A percentile compares a stretch with the other conserved stretches of the same genome.
phyloP scores from a whole-genome alignment of 2,888 invertebrate genomes.

The Eucera pruinosa region DNA sequence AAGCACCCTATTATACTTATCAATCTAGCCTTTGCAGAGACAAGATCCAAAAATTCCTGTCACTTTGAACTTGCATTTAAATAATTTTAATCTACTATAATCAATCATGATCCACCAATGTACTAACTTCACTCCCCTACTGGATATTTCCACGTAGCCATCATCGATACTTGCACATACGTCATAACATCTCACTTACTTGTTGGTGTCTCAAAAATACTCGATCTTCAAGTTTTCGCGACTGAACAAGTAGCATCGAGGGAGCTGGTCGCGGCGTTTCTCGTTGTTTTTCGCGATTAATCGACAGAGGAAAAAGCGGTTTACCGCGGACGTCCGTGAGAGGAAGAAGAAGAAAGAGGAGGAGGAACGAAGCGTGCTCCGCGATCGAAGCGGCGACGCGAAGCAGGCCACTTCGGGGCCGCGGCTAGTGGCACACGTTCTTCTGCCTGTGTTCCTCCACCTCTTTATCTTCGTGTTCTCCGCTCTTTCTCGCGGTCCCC shows the following conservation, averaged over 20 bases:
- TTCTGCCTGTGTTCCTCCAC: conserved; percentile 53
- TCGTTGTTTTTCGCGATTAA: conserved; percentile 70
- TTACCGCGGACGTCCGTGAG: conserved; percentile 60
- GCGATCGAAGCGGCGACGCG: conserved; percentile 77
- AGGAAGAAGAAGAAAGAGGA: conserved; percentile 29
- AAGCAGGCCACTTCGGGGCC: conserved; percentile 79
- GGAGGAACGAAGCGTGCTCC: conserved; percentile 51
- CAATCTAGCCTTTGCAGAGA: neutral
- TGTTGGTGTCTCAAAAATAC: no score
- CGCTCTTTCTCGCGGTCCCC: conserved; percentile 29
- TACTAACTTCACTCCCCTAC: no score
- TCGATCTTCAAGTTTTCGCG: neutral
- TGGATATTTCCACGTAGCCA: neutral
- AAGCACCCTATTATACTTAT: neutral
- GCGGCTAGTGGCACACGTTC: conserved; percentile 78
- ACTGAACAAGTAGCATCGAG: conserved; percentile 39
- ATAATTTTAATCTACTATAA: no score
- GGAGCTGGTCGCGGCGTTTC: conserved; percentile 34
- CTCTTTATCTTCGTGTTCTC: conserved; percentile 4
- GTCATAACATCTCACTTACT: no score
- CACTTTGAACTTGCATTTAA: no score
- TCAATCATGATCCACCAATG: no score
- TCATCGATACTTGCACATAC: neutral
- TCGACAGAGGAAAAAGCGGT: conserved; percentile 72
- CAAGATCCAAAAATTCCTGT: no score